phyloP scores from a whole-genome alignment of 2,113 vertebrate species.

The Emydocephalus ijimae region DNA sequence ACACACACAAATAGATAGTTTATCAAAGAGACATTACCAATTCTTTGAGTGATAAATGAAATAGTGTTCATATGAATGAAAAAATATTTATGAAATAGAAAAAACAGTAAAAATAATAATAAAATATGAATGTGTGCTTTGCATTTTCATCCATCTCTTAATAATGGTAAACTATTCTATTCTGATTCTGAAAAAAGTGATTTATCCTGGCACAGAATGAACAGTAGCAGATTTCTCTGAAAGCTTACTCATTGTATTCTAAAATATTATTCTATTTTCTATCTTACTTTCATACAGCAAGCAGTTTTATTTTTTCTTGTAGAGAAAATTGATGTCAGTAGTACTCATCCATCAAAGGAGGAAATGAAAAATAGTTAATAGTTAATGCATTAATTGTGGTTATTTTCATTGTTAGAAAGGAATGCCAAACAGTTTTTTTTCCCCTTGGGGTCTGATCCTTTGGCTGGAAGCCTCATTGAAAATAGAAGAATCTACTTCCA shows the following conservation, averaged over 20 bases:
- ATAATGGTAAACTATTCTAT: background rate
- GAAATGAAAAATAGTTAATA: constrained; percentile 13
- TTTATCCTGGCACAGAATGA: background rate
- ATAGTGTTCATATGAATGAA: background rate
- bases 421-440: background rate
- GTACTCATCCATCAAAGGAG: background rate
- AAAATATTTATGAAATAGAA: background rate
- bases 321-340: background rate
- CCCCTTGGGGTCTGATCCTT: background rate
- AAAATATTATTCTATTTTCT: background rate
- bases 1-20: background rate
- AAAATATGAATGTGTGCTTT: background rate
- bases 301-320: background rate
- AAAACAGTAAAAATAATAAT: background rate
- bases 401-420: constrained; percentile 14
- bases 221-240: background rate
- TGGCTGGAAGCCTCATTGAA: background rate
- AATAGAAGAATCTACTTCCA: background rate
- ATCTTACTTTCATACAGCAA: background rate
- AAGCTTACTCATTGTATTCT: background rate
- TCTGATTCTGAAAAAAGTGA: background rate
- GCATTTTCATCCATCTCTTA: background rate
- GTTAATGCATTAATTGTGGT: constrained; percentile 5
- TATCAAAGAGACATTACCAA: background rate
- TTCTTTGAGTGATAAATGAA: background rate